Conservation (phyloP, 1,140 invertebrate genomes). For the Trichonephila inaurata region DNA sequence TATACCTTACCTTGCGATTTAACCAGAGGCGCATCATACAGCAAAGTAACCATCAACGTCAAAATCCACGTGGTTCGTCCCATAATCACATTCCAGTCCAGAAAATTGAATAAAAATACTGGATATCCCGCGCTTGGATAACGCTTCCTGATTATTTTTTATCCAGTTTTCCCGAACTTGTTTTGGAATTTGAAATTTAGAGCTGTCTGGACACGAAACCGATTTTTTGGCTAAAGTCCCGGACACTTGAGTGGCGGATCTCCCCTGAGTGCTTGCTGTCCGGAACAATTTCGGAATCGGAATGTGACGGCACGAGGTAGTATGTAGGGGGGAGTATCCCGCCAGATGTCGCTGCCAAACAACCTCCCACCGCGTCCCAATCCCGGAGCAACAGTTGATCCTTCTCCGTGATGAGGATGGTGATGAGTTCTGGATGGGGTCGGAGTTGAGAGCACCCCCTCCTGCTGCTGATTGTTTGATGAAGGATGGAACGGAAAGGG, state of each 20-base stretch:
- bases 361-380: background rate
- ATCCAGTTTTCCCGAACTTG: background rate
- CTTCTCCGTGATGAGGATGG: background rate
- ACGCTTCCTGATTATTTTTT: background rate
- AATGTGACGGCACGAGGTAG: background rate
- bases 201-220: background rate
- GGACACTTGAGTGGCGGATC: background rate
- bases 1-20: background rate
- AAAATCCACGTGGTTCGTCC: slow-evolving; percentile 20
- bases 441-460: background rate
- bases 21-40: background rate
- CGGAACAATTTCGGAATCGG: slow-evolving; percentile 7
- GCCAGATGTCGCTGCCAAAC: background rate
- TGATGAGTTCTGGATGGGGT: background rate
- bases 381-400: slow-evolving; percentile 14
- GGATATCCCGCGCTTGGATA: background rate
- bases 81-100: slow-evolving; percentile 7
- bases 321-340: background rate
- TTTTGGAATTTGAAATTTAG: background rate
- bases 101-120: background rate
- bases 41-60: background rate
- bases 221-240: background rate
- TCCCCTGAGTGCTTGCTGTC: background rate
- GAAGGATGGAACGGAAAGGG: too few species aligned
- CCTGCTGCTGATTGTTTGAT: background rate